Evolutionary conservation across 2,797 vertebrate genomes (phyloP), one percentile per base, ranked within the genome.

Genomic region (Perdix hodgsoniae): DNA sequence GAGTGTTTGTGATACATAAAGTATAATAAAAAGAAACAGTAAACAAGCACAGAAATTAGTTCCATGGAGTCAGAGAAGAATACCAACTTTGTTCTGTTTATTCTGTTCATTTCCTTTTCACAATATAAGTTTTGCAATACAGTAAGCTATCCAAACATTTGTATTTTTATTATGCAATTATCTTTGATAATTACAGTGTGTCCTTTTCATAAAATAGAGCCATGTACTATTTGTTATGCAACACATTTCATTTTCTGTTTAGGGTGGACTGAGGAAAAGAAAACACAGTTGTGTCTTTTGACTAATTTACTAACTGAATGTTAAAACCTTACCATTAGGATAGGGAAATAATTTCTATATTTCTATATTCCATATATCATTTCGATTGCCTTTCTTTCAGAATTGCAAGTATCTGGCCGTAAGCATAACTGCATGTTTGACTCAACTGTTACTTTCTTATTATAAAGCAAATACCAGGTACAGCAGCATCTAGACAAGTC

Each of bases 1-100:
- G 13, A 64, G 35, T 70, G 73, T 63, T 92, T 80, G 64, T 78
- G 61, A 40, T 59, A 54, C 47, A 6, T 74, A 42, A 89, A 83
- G 74, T 59, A 39, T 33, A 82, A 75, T 64, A 2, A 67, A 87
- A 88, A 76, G 11, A 61, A 33, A 47, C 22, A 64, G 39, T 83
- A 94, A 94, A 88, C 73, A 69, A 82, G 54, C 39, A 66, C 70
- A 42, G 29, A 84, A 64, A 85, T 69, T 26, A 74, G 18, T 78
- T 88, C 27, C 19, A 1, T 73, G 40, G 90, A 86, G 74, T 64
- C 72, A 83, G 67, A 71, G 27, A 52, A 69, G 44, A 57, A 49
- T 75, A 79, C 81, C 44, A 93, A 71, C 70, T 95, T 90, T 59
- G 40, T 69, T 91, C 71, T 91, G 17, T 91, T 88, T 86, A 75